A percentile compares a stretch with the other conserved stretches of the same genome.
These are phyloP conservation scores for Anguilla pacifica DNA, from an alignment of 2,797 vertebrate species.

Conservation along the genomic window DNA sequence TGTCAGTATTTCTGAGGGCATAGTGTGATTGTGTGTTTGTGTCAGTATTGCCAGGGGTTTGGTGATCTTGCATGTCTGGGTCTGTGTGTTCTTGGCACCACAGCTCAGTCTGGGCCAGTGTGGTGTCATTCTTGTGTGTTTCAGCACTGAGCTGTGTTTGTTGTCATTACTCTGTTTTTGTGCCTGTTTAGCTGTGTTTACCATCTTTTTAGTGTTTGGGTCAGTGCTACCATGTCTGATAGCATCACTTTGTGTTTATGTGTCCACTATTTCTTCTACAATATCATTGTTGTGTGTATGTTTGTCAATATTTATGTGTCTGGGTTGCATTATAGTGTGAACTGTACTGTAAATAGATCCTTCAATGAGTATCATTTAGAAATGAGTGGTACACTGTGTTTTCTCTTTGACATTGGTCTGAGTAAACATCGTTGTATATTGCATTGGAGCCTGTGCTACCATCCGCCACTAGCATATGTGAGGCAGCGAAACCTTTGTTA, in stretches of 20 bases:
- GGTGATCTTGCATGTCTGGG: neutral
- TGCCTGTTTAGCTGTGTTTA: neutral
- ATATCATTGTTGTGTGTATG: neutral
- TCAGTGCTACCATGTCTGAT: neutral
- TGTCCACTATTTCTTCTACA: neutral
- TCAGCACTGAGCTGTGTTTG: neutral
- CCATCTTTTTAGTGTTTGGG: neutral
- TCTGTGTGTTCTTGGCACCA: neutral
- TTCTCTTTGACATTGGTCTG: neutral
- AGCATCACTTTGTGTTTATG: neutral
- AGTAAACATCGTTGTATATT: neutral
- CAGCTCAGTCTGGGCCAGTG: neutral
- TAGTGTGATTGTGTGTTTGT: neutral
- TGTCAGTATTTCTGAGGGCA: neutral
- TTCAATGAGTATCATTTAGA: neutral
- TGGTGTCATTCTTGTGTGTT: neutral
- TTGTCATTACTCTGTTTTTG: neutral
- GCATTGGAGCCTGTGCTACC: neutral
- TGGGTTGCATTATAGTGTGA: neutral
- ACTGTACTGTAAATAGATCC: neutral
- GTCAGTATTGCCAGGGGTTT: neutral
- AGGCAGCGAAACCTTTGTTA: neutral
- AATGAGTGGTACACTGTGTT: neutral
- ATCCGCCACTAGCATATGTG: neutral
- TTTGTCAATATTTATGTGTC: neutral